Evolutionary conservation across 2,797 vertebrate species (phyloP).

Genomic region (Uromys caudimaculatus): DNA sequence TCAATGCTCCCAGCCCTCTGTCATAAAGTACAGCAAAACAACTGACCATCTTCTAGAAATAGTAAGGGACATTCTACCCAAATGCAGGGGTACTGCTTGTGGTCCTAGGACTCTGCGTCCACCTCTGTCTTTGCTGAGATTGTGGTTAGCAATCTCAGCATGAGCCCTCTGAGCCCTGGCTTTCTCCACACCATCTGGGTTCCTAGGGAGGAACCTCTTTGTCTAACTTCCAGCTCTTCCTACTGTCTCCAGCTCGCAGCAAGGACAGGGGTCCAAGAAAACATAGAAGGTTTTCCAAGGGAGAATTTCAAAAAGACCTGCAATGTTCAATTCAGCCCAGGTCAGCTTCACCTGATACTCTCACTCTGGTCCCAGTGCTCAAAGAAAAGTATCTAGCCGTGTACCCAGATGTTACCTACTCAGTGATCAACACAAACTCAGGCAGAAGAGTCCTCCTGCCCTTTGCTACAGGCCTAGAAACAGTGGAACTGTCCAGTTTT

Average conservation of each 20-base stretch:
- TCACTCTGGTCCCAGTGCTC: not conserved
- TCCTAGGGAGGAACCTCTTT: not conserved
- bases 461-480: not conserved
- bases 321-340: fast-evolving
- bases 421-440: fast-evolving
- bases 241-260: not conserved
- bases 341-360: not conserved
- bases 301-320: not conserved
- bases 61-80: fast-evolving
- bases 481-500: no score
- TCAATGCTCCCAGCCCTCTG: fast-evolving
- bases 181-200: not conserved
- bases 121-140: not conserved
- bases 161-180: not conserved
- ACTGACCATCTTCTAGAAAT: no score
- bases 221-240: not conserved
- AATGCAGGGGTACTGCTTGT: fast-evolving
- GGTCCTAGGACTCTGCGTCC: no score
- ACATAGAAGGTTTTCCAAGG: not conserved
- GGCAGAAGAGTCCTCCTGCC: not conserved
- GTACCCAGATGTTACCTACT: not conserved
- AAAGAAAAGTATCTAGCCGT: not conserved
- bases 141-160: not conserved
- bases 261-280: fast-evolving
- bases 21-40: not conserved